Percentiles rank a stretch among this genome's conserved stretches.
These are phyloP conservation scores for Telmatochromis sp. DNA, from an alignment of 2,113 vertebrate genomes.

Conservation along the genomic window DNA sequence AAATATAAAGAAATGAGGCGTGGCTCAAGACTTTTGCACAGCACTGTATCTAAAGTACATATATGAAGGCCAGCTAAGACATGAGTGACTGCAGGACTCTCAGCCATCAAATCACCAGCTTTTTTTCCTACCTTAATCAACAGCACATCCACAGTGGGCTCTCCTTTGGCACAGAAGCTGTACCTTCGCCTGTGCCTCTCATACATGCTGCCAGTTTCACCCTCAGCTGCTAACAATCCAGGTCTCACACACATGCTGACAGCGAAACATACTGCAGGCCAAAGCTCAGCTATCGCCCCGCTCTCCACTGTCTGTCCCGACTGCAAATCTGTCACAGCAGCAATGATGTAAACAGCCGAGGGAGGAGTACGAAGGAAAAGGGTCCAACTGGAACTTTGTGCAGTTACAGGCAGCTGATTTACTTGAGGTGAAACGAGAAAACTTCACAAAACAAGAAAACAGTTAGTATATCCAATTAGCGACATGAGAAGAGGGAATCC, in stretches of 20 bases:
- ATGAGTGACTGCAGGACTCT: neutral
- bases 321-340: neutral
- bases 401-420: neutral
- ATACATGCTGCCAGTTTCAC: conserved; percentile 71
- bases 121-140: conserved; percentile 79
- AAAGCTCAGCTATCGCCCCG: neutral
- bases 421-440: neutral
- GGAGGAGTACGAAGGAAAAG: neutral
- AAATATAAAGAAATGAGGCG: neutral
- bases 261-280: neutral
- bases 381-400: neutral
- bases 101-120: neutral
- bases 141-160: conserved; percentile 83
- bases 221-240: neutral
- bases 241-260: neutral
- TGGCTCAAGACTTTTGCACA: neutral
- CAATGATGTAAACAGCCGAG: neutral
- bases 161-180: conserved; percentile 82
- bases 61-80: neutral
- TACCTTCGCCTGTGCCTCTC: conserved; percentile 86
- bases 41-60: neutral
- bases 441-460: neutral
- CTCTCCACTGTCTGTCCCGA: neutral
- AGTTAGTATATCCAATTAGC: neutral
- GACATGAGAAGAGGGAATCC: neutral